Conservation (phyloP, 2,888 invertebrate genomes). For the Tuberolachnus salignus region DNA sequence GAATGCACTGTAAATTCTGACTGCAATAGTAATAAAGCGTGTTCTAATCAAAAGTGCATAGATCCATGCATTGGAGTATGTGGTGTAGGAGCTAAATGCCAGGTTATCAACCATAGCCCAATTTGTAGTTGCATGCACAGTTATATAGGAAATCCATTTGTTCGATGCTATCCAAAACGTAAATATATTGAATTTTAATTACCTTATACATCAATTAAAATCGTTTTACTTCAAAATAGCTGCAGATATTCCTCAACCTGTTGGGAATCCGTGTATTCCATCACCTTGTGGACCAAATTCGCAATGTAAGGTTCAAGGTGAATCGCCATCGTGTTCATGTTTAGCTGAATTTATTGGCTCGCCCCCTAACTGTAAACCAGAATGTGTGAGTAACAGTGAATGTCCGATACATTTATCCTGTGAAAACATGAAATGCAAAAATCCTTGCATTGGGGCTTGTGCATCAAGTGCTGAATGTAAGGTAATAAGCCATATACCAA, state of each 20-base stretch:
- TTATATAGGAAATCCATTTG: slow-evolving; percentile 64
- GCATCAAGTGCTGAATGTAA: slow-evolving; percentile 77
- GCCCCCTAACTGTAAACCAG: slow-evolving; percentile 76
- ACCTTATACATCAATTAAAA: background rate
- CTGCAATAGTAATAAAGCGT: slow-evolving; percentile 65
- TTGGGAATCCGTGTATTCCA: slow-evolving; percentile 69
- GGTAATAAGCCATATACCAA: slow-evolving; percentile 74
- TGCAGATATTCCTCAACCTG: slow-evolving; percentile 57
- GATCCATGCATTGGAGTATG: slow-evolving; percentile 65
- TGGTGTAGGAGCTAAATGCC: slow-evolving; percentile 63
- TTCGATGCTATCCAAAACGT: slow-evolving; percentile 68
- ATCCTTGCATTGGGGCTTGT: slow-evolving; percentile 81
- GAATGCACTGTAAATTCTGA: slow-evolving; percentile 73
- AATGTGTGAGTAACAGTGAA: slow-evolving; percentile 77
- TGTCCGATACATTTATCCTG: slow-evolving; percentile 75
- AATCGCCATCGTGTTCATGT: slow-evolving; percentile 63
- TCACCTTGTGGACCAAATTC: slow-evolving; percentile 74
- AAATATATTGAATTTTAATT: slow-evolving; percentile 62
- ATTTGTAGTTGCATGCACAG: slow-evolving; percentile 73
- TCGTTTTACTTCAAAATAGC: slow-evolving; percentile 8
- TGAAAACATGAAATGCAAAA: slow-evolving; percentile 74
- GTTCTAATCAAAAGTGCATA: slow-evolving; percentile 64
- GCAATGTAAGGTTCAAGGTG: slow-evolving; percentile 64
- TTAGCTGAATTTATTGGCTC: slow-evolving; percentile 70
- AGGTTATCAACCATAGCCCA: slow-evolving; percentile 83